Base-by-base conservation (phyloP, 2,797 vertebrate species). In the Helostoma temminkii region DNA sequence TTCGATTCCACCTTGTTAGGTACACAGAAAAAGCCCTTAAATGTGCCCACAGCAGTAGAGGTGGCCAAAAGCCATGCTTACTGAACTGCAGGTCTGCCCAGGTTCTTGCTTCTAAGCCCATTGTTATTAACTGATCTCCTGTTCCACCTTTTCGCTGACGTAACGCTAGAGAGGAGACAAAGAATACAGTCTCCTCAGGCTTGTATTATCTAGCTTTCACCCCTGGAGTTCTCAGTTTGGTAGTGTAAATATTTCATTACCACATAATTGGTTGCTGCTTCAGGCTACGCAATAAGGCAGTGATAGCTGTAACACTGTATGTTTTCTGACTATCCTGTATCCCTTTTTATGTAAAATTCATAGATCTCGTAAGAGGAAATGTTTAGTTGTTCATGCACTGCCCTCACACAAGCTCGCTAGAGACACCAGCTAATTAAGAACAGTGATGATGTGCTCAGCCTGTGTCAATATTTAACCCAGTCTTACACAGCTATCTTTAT, bases 171-270 rank as follows among this genome's bases (percentile, higher is more conserved):
- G 60, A 76, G 49, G 66, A 87, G 84, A 87, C 81, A 87, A 70
- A 77, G 78, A 91, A 87, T 82, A 88, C 75, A 78, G 55, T 71
- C 78, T 91, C 83, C 82, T 90, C 82, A 43, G 88, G 89, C 87
- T 85, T 83, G 88, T 90, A 92, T 93, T 91, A 93, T 94, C 88
- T 85, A 57, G 86, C 90, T 89, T 92, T 92, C 90, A 92, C 91
- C 91, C 87, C 91, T 84, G 88, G 93, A 83, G 67, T 89, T 93
- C 90, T 93, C 90, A 80, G 89, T 94, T 94, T 93, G 88, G 90
- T 86, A 83, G 90, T 86, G 91, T 94, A 94, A 95, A 95, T 94
- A 95, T 95, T 94, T 94, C 84, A 94, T 94, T 92, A 93, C 83
- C 88, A 90, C 88, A 93, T 94, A 94, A 95, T 94, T 93, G 94